phyloP scores from a whole-genome alignment of 2,888 invertebrate genomes.

The Phyto melanocephala region DNA sequence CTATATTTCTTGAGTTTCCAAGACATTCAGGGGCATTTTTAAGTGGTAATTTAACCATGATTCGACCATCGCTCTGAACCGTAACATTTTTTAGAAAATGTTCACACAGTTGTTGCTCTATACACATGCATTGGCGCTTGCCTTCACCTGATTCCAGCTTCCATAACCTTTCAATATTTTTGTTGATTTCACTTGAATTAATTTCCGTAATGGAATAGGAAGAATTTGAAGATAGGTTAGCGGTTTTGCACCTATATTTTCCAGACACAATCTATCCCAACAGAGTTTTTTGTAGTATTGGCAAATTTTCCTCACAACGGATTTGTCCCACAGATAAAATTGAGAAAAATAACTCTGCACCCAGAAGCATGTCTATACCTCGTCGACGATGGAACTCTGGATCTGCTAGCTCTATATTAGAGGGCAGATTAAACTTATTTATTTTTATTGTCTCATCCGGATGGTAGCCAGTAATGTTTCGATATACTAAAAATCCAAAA shows the following conservation, averaged over 20 bases:
- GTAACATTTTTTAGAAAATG: constrained; percentile 42
- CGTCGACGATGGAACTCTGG: constrained; percentile 23
- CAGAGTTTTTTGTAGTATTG: constrained; percentile 53
- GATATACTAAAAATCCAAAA: constrained; percentile 19
- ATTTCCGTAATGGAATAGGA: background rate
- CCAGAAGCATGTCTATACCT: constrained; percentile 41
- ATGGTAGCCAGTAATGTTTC: constrained; percentile 34
- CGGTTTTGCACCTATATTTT: background rate
- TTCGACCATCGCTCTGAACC: constrained; percentile 34
- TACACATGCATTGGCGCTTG: background rate
- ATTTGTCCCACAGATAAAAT: constrained; percentile 34
- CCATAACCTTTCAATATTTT: constrained; percentile 32
- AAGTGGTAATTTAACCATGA: constrained; percentile 51
- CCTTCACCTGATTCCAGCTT: constrained; percentile 22
- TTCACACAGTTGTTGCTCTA: constrained; percentile 54
- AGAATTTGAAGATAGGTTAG: background rate
- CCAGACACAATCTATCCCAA: constrained; percentile 40
- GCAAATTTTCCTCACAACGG: constrained; percentile 8
- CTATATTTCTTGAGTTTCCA: constrained; percentile 53
- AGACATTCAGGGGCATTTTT: constrained; percentile 17
- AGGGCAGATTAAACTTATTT: constrained; percentile 8
- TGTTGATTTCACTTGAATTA: background rate
- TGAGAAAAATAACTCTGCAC: constrained; percentile 44
- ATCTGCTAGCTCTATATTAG: constrained; percentile 25
- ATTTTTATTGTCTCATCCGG: constrained; percentile 30